Conservation (phyloP, 2,888 invertebrate genomes). For the Ectemnius continuus region DNA sequence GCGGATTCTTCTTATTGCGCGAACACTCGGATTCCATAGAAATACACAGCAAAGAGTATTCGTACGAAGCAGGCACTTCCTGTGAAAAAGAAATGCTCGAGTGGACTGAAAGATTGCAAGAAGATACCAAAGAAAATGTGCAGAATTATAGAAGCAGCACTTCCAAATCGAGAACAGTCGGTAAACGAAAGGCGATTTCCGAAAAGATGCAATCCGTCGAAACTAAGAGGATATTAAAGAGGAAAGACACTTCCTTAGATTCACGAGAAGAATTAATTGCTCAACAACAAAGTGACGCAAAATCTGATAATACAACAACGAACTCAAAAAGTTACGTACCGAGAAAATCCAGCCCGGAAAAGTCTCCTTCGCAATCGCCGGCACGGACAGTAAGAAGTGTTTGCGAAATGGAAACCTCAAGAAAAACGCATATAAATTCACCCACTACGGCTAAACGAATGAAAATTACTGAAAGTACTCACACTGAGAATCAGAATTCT, state of each 20-base stretch:
- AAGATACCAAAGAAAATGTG: background rate
- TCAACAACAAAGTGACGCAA: constrained; percentile 19
- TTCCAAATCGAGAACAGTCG: too few species aligned
- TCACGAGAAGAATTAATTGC: constrained; percentile 3
- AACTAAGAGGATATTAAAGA: background rate
- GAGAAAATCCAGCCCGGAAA: constrained; percentile 1
- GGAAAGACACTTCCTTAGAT: constrained; percentile 6
- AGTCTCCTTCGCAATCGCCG: constrained; percentile 3
- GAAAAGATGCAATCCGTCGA: constrained; percentile 2
- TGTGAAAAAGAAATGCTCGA: background rate
- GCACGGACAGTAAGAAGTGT: background rate
- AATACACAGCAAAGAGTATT: constrained; percentile 28
- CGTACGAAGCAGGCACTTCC: constrained; percentile 30
- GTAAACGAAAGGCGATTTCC: background rate
- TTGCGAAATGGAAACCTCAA: constrained; percentile 1
- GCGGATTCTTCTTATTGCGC: constrained; percentile 54
- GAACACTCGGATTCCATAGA: constrained; percentile 37
- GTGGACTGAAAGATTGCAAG: background rate
- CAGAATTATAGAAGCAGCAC: background rate
- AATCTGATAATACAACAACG: background rate
- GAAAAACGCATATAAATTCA: constrained; percentile 40
- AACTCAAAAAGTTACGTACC: constrained; percentile 3
- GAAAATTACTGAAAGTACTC: background rate
- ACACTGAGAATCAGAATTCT: constrained; percentile 13
- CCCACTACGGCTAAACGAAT: constrained; percentile 13